Evolutionary conservation across 2,888 invertebrate species (phyloP), one percentile per base, ranked within the genome.

Genomic region (Dendrolimus houi): DNA sequence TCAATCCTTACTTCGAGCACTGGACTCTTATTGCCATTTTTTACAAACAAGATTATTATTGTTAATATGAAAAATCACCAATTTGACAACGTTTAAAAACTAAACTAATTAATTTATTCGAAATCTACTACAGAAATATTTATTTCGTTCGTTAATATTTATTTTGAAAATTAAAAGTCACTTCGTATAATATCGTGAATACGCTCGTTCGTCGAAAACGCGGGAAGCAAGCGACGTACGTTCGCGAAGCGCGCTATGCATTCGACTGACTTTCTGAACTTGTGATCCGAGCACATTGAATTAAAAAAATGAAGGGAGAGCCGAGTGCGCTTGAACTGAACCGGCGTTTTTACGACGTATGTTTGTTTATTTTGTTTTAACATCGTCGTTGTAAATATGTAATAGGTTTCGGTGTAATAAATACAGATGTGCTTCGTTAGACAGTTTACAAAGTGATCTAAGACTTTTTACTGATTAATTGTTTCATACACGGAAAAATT

Each of bases 141-240:
- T 55, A 55, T 58, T 56, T 52, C 55, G 55, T 17, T 70, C 62
- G 62, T 60, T 29, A 6, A 3, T 29, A 12, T 66, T 58, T 58
- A 41, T 57, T 56, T 53, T 59, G 57, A 59, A 56, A 63, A 62
- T 57, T 55, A 41, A 64, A 71, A 62, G 59, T 63, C 47, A 47
- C 47, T 8, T 47, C 47, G 47, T 47, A 29, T 29, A 47, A 47
- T 64, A 64, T 74, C 74, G 75, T 69, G 63, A 66, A 60, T 68
- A 69, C 66, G 68, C 68, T 72, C 78, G 80, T 75, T 75, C 75
- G 79, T 70, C 66, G 70, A 69, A 65, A 61, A 59, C 69, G 77
- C 75, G 74, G 72, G 69, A 67, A 68, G 29, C 47, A 8, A 57
- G 41, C 58, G 29, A 64, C 64, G 60, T 62, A 69, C 82, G 83